These are phyloP conservation scores for Entelurus aequoreus DNA, from an alignment of 2,113 vertebrate species.

Conservation along the genomic window DNA sequence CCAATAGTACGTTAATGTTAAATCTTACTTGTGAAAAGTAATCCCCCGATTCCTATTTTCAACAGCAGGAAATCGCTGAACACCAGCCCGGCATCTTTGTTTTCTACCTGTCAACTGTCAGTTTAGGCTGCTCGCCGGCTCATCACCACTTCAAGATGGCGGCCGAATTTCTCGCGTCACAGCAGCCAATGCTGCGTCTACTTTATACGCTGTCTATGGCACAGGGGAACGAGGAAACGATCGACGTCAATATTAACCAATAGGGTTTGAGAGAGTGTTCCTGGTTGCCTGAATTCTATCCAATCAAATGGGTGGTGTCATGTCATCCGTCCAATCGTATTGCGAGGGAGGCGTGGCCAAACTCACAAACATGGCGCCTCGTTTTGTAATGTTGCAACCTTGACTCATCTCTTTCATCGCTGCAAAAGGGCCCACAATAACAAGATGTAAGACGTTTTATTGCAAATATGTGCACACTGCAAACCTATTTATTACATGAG, in stretches of 20 bases:
- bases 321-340: slow-evolving; percentile 28
- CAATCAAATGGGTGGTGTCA: slow-evolving; percentile 16
- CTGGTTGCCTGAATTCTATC: slow-evolving; percentile 2
- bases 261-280: slow-evolving; percentile 5
- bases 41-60: too few relatives aligned
- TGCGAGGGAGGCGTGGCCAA: not conserved
- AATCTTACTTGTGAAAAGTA: too few relatives aligned
- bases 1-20: too few relatives aligned
- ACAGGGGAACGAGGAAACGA: not conserved
- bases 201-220: too few relatives aligned
- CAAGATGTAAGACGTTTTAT: slow-evolving; percentile 55
- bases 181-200: too few relatives aligned
- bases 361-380: slow-evolving; percentile 20
- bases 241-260: slow-evolving; percentile 43
- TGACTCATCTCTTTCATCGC: slow-evolving; percentile 16
- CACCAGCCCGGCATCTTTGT: too few relatives aligned
- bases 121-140: too few relatives aligned
- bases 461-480: not conserved
- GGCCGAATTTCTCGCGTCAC: too few relatives aligned
- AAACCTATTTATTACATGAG: not conserved
- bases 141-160: too few relatives aligned
- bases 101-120: too few relatives aligned
- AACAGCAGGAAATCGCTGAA: too few relatives aligned
- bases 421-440: not conserved
- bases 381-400: slow-evolving; percentile 40